Base-by-base conservation (phyloP, 2,113 vertebrate genomes). In the Tupaia tana region DNA sequence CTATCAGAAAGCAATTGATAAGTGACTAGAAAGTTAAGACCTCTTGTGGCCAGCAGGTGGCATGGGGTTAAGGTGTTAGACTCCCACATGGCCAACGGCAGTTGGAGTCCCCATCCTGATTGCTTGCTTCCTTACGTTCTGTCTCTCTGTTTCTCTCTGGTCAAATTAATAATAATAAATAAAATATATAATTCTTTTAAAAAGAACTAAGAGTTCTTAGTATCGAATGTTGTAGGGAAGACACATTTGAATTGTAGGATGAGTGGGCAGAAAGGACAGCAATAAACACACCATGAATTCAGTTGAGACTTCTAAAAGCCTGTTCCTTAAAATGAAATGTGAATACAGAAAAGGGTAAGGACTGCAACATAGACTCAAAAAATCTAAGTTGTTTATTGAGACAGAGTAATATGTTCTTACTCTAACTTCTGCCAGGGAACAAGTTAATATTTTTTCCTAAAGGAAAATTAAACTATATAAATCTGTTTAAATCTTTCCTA, bases 1-100 rank as follows among this genome's bases (percentile, higher is more conserved):
- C 80, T 95, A 73, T 79, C 52, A 91, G 63, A 90, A 92, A 80
- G 11, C 66, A 92, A 87, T 71, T 89, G 22, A 31, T 91, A 67
- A 84, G 24, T 83, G 59, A 83, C n/a, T 83, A 59, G 84, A 77
- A 86, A 64, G 43, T 20, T 54, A 86, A 82, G 82, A 61, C 15
- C 12, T 89, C 67, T 74, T 59, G 43, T 43, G 43, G 43, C 43
- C 43, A 43, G 43, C 43, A 43, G 43, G 6, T 43, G 43, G 43
- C 43, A 43, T 43, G 43, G 43, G 43, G 43, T 43, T 43, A 43
- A 43, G 43, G 43, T 43, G 6, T 43, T 43, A 43, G 43, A 43
- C 43, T 43, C 43, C 43, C 43, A 43, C 43, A 43, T 43, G 43
- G 43, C 43, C 43, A 43, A 43, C 43, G 4, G 43, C 43, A 43